Conservation (phyloP, 2,113 vertebrate species). For the Penelope pileata region DNA sequence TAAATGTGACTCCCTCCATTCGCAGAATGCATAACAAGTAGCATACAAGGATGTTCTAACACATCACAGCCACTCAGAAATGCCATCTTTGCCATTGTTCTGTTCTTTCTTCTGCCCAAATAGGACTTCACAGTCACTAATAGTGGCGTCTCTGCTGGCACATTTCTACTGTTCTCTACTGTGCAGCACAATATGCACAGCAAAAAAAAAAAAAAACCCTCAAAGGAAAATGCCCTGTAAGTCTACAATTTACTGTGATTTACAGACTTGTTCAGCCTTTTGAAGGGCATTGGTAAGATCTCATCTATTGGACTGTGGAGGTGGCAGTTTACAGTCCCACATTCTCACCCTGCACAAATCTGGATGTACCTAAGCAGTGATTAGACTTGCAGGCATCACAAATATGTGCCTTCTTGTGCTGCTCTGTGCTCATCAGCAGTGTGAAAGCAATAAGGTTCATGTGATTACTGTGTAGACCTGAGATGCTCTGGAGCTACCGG, state of each 20-base stretch:
- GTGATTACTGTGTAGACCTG: not conserved
- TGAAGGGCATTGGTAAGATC: not conserved
- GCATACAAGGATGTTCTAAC: not conserved
- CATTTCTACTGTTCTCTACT: not conserved
- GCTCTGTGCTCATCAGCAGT: not conserved
- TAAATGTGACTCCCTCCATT: not conserved
- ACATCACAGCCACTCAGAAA: not conserved
- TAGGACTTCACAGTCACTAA: not conserved
- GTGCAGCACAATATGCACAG: not conserved
- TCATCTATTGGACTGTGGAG: not conserved
- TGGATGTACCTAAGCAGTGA: not conserved
- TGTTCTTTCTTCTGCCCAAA: not conserved
- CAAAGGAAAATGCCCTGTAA: not conserved
- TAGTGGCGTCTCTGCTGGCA: not conserved
- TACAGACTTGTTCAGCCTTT: not conserved
- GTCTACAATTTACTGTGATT: not conserved
- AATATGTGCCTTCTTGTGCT: not conserved
- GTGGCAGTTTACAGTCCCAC: not conserved
- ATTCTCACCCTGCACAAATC: rapidly evolving
- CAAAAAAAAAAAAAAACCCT: not conserved
- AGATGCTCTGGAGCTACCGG: not conserved
- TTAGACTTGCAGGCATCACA: not conserved
- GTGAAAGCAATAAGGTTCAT: not conserved
- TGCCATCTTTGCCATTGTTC: not conserved
- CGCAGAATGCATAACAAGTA: not conserved